These are phyloP conservation scores for Anoura caudifer DNA, from an alignment of 2,113 vertebrate genomes.

Conservation along the genomic window DNA sequence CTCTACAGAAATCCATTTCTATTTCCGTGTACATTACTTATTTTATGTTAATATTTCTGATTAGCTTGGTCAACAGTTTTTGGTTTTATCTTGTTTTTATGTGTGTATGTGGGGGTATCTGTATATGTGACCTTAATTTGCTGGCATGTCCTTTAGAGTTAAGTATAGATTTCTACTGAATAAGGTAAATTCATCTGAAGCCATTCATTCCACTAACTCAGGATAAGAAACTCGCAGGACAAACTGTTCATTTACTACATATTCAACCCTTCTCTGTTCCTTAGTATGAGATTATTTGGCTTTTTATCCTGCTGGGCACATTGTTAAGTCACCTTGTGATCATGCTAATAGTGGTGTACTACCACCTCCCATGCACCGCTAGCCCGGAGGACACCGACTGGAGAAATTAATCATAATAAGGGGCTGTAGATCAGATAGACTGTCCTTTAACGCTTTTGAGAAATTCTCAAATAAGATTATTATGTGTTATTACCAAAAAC, in stretches of 20 bases:
- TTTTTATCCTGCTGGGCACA: not conserved
- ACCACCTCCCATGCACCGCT: not conserved
- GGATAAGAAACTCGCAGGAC: not conserved
- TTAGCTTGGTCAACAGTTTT: not conserved
- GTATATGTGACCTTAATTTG: not conserved
- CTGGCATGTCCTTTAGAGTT: not conserved
- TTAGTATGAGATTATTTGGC: not conserved
- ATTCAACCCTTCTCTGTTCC: not conserved
- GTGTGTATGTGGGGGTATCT: not conserved
- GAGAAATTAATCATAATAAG: slow-evolving; percentile 42
- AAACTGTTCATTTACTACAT: not conserved
- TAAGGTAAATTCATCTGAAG: not conserved
- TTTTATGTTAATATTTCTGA: not conserved
- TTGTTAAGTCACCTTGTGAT: not conserved
- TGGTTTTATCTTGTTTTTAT: not conserved
- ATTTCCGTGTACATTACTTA: not conserved
- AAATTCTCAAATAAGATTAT: slow-evolving; percentile 59
- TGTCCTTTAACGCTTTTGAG: slow-evolving; percentile 20
- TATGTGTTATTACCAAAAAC: slow-evolving; percentile 61
- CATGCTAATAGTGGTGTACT: not conserved
- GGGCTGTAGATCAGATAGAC: slow-evolving; percentile 15
- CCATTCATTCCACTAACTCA: not conserved
- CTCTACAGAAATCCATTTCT: not conserved
- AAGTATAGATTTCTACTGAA: not conserved
- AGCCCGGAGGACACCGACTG: not conserved